Conservation (phyloP, 2,888 invertebrate species). For the Mylabris sibirica region DNA sequence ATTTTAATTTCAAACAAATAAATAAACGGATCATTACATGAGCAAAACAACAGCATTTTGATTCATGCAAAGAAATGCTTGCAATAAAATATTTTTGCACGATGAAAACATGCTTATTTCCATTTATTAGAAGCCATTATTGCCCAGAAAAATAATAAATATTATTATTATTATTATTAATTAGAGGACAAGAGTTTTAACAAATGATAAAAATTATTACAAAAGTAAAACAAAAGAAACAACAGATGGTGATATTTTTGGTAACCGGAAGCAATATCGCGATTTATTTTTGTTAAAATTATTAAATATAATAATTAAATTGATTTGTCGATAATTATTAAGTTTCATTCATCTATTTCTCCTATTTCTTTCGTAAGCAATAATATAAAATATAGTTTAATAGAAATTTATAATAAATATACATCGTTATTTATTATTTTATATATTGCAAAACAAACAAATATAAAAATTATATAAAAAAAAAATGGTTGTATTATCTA, state of each 20-base stretch:
- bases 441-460: conserved; percentile 21
- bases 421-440: conserved; percentile 43
- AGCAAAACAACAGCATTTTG: conserved; percentile 43
- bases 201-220: background rate
- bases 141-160: background rate
- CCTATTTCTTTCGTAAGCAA: conserved; percentile 51
- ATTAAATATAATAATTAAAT: conserved; percentile 33
- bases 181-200: background rate
- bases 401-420: conserved; percentile 44
- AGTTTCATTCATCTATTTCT: conserved; percentile 38
- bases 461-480: background rate
- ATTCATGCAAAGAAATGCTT: conserved; percentile 42
- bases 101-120: conserved; percentile 48
- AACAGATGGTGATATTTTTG: conserved; percentile 60
- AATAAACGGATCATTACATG: background rate
- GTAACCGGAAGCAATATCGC: conserved; percentile 61
- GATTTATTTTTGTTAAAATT: conserved; percentile 48
- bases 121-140: background rate
- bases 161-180: background rate
- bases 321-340: conserved; percentile 30
- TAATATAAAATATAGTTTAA: conserved; percentile 51
- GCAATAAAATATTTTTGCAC: conserved; percentile 61
- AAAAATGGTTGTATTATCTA: conserved; percentile 30
- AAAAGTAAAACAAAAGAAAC: conserved; percentile 33
- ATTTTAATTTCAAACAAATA: conserved; percentile 37